These are phyloP conservation scores for Chaunax sp. DNA, from an alignment of 2,797 vertebrate species.

Conservation along the genomic window DNA sequence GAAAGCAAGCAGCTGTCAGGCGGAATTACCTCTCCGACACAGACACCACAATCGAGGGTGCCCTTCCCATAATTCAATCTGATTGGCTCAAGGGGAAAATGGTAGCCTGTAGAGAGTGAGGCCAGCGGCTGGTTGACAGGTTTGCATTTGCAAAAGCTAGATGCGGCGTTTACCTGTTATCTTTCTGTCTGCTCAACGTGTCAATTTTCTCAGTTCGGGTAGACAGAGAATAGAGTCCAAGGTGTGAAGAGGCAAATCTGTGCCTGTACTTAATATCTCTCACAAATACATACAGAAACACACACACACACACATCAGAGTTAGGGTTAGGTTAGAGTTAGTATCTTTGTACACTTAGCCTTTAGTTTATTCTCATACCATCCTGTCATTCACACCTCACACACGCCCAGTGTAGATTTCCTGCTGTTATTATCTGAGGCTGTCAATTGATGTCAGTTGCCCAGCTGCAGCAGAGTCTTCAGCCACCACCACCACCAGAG, in stretches of 20 bases:
- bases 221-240: conserved; percentile 59
- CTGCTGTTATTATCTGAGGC: too few species aligned
- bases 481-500: too few species aligned
- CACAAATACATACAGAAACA: background rate
- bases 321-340: too few species aligned
- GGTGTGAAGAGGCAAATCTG: conserved; percentile 34
- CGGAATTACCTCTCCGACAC: conserved; percentile 81
- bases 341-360: too few species aligned
- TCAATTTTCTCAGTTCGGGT: conserved; percentile 54
- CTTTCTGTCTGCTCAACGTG: conserved; percentile 71
- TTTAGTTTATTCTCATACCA: too few species aligned
- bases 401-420: too few species aligned
- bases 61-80: conserved; percentile 84
- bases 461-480: too few species aligned
- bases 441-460: too few species aligned
- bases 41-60: conserved; percentile 82
- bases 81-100: conserved; percentile 86
- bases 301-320: conserved; percentile 4
- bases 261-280: background rate
- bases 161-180: conserved; percentile 76
- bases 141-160: conserved; percentile 69
- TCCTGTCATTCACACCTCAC: too few species aligned
- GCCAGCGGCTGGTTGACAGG: conserved; percentile 76
- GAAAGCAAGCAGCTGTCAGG: conserved; percentile 84
- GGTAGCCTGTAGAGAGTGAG: conserved; percentile 78